Base-by-base conservation (phyloP, 2,113 vertebrate genomes). In the Nettapus auritus region DNA sequence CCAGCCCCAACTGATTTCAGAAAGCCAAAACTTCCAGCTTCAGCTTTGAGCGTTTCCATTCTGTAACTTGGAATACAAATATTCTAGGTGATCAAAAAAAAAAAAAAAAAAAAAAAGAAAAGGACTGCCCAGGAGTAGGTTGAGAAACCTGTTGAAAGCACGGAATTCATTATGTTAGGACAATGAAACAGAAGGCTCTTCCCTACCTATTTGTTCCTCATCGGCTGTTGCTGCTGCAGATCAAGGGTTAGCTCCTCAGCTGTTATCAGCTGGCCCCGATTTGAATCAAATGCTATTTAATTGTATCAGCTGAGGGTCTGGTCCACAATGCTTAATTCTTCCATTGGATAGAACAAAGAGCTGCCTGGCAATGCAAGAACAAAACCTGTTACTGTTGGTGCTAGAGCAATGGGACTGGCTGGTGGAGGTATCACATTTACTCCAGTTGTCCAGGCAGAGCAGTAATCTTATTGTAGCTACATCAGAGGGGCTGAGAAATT, bases 241-340 rank as follows among this genome's bases (percentile, higher is more conserved):
- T 68, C 52, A 64, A 78, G 73, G 66, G 66, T n/a, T 78, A 87
- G 76, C 69, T 90, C 62, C 86, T 94, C 79, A 60, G 80, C 88
- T 96, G 93, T 74, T 40, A 84, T 95, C 89, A 88, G 87, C 93
- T 86, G 85, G 82, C 69, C 81, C 40, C 29, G 33, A 6, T 57
- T 85, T 85, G 83, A 92, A 8, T 95, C 74, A 92, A 91, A 94
- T 91, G 55, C 81, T 44, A 57, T 93, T 83, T 94, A 29, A 93
- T 84, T 79, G 66, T 88, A 93, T 96, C 96, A 95, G 81, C 88
- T 94, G 92, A 96, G 83, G 76, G 73, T 63, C 85, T 88, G 86
- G 31, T 56, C 78, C 53, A 94, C 90, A 96, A 93, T 93, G 92
- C 78, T 82, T 44, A 42, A 96, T 96, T 96, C 83, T 97, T 92